Conservation (phyloP, 2,113 vertebrate species). For the Chionis minor region DNA sequence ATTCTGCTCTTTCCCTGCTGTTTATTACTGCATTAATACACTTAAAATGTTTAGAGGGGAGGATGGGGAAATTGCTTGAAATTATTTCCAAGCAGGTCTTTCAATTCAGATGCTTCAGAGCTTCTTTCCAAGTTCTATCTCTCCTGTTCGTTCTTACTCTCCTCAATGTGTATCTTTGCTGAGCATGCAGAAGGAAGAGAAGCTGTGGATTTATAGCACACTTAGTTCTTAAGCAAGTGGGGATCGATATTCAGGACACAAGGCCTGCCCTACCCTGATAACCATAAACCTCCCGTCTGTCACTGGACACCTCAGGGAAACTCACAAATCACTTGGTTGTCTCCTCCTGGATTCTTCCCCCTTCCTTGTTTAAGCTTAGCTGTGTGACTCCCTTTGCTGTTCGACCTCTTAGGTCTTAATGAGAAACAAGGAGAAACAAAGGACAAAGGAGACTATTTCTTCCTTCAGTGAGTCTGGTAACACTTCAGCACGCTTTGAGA, state of each 20-base stretch:
- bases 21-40: constrained; percentile 62
- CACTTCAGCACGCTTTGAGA: neutral
- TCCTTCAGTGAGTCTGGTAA: neutral
- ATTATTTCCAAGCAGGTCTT: constrained; percentile 13
- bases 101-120: neutral
- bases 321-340: neutral
- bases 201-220: constrained; percentile 66
- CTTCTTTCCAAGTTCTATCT: neutral
- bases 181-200: constrained; percentile 42
- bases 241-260: constrained; percentile 70
- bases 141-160: neutral
- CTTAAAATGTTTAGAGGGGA: neutral
- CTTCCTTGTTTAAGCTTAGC: neutral
- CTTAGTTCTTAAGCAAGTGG: constrained; percentile 59
- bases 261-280: constrained; percentile 66
- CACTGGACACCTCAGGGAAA: constrained; percentile 30
- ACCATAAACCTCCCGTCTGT: constrained; percentile 63
- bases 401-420: neutral
- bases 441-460: neutral
- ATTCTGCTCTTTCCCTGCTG: neutral
- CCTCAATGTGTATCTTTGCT: neutral
- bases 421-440: neutral
- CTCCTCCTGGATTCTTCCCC: neutral
- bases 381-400: neutral
- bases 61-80: neutral